Evolutionary conservation across 1,140 invertebrate genomes (phyloP).

Genomic region (Lordiphosa collinella): DNA sequence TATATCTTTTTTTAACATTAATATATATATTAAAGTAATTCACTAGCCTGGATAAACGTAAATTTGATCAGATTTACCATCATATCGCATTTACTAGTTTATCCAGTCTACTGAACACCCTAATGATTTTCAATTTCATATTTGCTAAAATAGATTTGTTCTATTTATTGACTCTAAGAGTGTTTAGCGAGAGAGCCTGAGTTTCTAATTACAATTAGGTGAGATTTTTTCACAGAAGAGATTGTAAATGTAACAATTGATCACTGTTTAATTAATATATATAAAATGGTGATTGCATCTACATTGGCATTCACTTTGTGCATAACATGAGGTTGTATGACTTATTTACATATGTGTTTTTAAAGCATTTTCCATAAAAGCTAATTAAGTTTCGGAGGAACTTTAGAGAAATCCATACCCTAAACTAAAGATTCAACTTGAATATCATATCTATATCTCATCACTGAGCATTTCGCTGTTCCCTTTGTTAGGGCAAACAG

Average conservation of each 20-base stretch:
- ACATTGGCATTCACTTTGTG: conserved; percentile 40
- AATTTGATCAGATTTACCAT: background rate
- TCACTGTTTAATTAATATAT: background rate
- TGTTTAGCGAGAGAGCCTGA: conserved; percentile 43
- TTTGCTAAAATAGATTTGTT: no score
- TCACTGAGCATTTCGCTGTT: conserved; percentile 34
- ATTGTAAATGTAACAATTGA: conserved; percentile 3
- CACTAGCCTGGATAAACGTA: background rate
- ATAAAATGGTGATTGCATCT: conserved; percentile 31
- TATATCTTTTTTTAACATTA: background rate
- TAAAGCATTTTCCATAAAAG: conserved; percentile 13
- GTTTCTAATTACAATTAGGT: conserved; percentile 22
- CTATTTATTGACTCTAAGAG: background rate
- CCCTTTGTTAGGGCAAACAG: conserved; percentile 7
- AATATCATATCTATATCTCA: background rate
- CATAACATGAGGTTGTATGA: background rate
- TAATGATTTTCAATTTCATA: no score
- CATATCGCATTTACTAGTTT: background rate
- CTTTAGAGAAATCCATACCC: conserved; percentile 19
- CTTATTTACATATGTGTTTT: background rate
- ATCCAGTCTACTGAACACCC: no score
- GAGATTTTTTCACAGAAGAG: conserved; percentile 14
- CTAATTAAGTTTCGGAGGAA: conserved; percentile 62
- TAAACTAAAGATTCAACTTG: conserved; percentile 17
- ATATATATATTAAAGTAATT: no score